A percentile compares a stretch with the other conserved stretches of the same genome.
Evolutionary conservation across 2,888 invertebrate species (phyloP).

Genomic region (Nomada fabriciana): DNA sequence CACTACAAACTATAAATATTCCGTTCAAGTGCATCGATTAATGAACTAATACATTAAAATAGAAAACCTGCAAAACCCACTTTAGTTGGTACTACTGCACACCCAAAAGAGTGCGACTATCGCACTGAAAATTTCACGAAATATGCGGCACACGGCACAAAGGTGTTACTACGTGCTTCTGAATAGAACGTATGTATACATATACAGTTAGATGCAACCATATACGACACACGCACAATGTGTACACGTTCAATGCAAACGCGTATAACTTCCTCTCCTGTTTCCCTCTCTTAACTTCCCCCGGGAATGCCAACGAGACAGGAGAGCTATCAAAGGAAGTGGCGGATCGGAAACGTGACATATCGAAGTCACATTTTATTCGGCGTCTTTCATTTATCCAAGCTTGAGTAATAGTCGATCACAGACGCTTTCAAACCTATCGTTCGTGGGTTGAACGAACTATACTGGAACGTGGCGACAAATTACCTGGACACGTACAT

Average conservation of each 20-base stretch:
- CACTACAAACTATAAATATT: no score
- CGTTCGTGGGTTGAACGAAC: constrained; percentile 41
- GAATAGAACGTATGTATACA: background rate
- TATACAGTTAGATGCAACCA: background rate
- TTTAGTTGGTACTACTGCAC: no score
- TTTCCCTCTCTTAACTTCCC: constrained; percentile 5
- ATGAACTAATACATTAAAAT: no score
- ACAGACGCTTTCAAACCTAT: background rate
- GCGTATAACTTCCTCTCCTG: background rate
- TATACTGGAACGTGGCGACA: constrained; percentile 5
- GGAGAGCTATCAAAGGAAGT: constrained; percentile 15
- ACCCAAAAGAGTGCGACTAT: background rate
- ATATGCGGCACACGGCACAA: background rate
- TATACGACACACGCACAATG: background rate
- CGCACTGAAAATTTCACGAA: constrained; percentile 6
- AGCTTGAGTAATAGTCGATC: constrained; percentile 20
- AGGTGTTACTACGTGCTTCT: background rate
- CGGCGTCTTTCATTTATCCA: constrained; percentile 48
- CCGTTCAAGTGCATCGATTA: no score
- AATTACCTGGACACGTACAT: constrained; percentile 1
- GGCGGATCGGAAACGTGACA: constrained; percentile 57
- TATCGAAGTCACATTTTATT: constrained; percentile 63
- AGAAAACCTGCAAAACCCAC: no score
- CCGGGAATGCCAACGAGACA: constrained; percentile 42
- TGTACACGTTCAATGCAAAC: background rate